Conservation (phyloP, 2,113 vertebrate species). For the Hemicordylus capensis region DNA sequence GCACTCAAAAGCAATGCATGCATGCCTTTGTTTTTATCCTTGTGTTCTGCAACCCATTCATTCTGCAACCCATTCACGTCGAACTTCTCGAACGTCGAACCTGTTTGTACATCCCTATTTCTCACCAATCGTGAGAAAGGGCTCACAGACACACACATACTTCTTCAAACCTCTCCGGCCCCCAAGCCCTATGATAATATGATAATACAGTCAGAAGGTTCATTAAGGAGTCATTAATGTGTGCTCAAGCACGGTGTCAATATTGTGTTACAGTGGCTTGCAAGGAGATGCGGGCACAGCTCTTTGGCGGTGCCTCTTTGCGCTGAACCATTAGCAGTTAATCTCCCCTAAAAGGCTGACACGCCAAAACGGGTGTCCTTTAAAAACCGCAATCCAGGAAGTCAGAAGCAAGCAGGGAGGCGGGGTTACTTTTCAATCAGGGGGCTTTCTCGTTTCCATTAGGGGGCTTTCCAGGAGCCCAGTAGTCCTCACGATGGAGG, state of each 20-base stretch:
- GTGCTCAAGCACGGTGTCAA: slow-evolving; percentile 77
- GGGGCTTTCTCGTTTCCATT: slow-evolving; percentile 47
- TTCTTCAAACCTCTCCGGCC: slow-evolving; percentile 70
- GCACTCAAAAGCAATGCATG: no score
- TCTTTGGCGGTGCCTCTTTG: slow-evolving; percentile 67
- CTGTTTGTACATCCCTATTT: no score
- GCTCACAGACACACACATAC: no score
- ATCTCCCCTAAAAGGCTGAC: slow-evolving; percentile 69
- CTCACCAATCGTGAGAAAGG: no score
- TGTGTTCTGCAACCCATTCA: no score
- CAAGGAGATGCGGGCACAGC: slow-evolving; percentile 76
- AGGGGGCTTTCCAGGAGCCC: no score
- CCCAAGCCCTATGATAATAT: slow-evolving; percentile 61
- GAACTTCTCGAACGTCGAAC: no score
- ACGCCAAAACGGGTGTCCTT: slow-evolving; percentile 72
- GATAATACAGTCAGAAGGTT: slow-evolving; percentile 69
- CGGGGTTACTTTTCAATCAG: slow-evolving; percentile 63
- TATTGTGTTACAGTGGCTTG: slow-evolving; percentile 77
- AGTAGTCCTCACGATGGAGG: no score
- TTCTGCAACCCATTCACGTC: no score
- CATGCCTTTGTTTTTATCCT: no score
- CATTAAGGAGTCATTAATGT: slow-evolving; percentile 79
- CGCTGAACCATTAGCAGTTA: slow-evolving; percentile 77
- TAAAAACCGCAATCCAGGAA: slow-evolving; percentile 64
- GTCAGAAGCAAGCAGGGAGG: slow-evolving; percentile 44